Evolutionary conservation across 2,797 vertebrate species (phyloP).

Genomic region (Tauraco hartlaubi): DNA sequence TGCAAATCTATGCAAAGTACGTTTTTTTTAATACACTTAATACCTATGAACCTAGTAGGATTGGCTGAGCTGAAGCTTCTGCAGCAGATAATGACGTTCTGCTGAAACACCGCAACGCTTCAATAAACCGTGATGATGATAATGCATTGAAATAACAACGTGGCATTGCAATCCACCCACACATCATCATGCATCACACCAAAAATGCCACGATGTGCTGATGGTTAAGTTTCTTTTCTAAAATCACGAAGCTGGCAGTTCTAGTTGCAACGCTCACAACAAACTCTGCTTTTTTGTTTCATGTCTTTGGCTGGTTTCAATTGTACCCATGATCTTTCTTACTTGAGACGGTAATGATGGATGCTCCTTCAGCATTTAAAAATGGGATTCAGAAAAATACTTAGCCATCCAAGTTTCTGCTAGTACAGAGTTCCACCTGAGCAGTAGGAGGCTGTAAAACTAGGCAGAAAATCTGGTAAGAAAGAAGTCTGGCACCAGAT

Average conservation of each 20-base stretch:
- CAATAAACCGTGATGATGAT: background rate
- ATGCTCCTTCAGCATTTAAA: background rate
- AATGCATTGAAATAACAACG: conserved; percentile 55
- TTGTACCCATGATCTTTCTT: background rate
- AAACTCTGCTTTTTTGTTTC: background rate
- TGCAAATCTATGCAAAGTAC: conserved; percentile 36
- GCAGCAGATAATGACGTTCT: conserved; percentile 31
- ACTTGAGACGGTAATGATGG: background rate
- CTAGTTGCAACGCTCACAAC: background rate
- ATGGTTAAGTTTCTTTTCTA: conserved; percentile 24
- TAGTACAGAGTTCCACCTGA: background rate
- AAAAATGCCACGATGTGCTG: conserved; percentile 36
- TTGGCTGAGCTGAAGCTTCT: background rate
- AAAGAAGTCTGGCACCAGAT: background rate
- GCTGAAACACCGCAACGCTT: conserved; percentile 12
- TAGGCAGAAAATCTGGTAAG: background rate
- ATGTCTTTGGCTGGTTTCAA: background rate
- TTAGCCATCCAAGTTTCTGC: background rate
- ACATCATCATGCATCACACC: conserved; percentile 11
- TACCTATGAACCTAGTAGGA: background rate
- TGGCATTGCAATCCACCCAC: conserved; percentile 39
- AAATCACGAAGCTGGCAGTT: conserved; percentile 32
- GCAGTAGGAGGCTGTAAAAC: background rate
- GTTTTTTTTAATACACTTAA: background rate
- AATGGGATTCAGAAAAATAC: background rate